phyloP scores from a whole-genome alignment of 2,797 vertebrate genomes.

The Rhinogobio ventralis region DNA sequence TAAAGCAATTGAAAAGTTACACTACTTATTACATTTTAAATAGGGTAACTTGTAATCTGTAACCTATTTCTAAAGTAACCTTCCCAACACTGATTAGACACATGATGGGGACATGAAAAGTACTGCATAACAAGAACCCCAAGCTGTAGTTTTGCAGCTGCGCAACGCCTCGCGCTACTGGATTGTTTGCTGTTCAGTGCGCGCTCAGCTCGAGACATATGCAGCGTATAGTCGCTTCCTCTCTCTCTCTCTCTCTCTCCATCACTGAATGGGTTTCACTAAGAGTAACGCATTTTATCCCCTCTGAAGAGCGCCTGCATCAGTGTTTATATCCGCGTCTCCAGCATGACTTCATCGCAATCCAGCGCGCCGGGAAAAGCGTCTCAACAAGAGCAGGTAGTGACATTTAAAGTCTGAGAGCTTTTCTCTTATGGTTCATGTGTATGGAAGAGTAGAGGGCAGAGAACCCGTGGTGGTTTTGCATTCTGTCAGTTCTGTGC shows the following conservation, averaged over 20 bases:
- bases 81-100: too few relatives aligned
- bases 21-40: too few relatives aligned
- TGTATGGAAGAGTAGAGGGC: not conserved
- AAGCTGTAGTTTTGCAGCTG: not conserved
- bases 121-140: not conserved
- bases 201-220: conserved; percentile 1
- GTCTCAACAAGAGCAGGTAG: conserved; percentile 93
- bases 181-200: not conserved
- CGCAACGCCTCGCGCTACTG: not conserved
- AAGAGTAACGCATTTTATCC: conserved; percentile 26
- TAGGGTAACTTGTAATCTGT: too few relatives aligned
- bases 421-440: not conserved
- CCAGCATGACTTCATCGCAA: conserved; percentile 93
- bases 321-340: conserved; percentile 54
- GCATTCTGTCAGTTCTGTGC: not conserved
- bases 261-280: conserved; percentile 26
- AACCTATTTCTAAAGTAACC: too few relatives aligned
- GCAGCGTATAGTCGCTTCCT: not conserved
- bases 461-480: not conserved
- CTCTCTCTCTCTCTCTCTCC: conserved; percentile 11
- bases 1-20: too few relatives aligned
- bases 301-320: conserved; percentile 13
- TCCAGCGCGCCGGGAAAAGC: conserved; percentile 85
- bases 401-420: conserved; percentile 13
- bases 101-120: not conserved